Evolutionary conservation across 2,888 invertebrate species (phyloP), one percentile per base, ranked within the genome.

Genomic region (Hylaea fasciaria): DNA sequence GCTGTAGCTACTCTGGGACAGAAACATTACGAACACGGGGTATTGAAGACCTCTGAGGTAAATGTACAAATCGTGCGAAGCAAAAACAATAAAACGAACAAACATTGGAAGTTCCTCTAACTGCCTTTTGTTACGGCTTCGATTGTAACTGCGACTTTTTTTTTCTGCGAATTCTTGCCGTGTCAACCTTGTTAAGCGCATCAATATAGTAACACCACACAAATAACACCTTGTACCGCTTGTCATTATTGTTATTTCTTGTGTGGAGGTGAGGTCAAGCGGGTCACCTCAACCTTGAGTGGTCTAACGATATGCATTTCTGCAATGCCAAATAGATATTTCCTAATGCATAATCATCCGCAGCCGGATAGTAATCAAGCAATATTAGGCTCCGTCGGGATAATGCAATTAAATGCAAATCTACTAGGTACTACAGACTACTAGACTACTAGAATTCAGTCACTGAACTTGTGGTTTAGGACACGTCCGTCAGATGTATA

Each of bases 91-190:
- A 3, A 22, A 22, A 22, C 2, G 5, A 29, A 67, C 66, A 49
- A 57, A 63, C 58, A 56, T 62, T 64, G 41, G 45, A 32, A 67
- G 69, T 73, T 70, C 68, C 68, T 72, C 64, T 64, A 65, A 58
- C 57, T 66, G 68, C 44, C 68, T 72, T n/a, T 68, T 74, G 71
- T 73, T 68, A 58, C 56, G 55, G 62, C 54, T 68, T 65, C 62
- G 64, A 57, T 62, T 60, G 53, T 57, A 22, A 43, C 40, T 57
- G 57, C 55, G 32, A 50, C 41, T 66, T 46, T 11, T 13, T 48
- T 35, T 46, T 63, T 59, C 56, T 57, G 49, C 44, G 57, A 64
- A 66, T 40, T 64, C 52, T 50, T 52, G 14, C 52, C 16, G 40
- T 46, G 41, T 51, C 59, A 45, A 55, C 60, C 64, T 64, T 59